phyloP scores from a whole-genome alignment of 2,797 vertebrate species.

The Tragopan temminckii region DNA sequence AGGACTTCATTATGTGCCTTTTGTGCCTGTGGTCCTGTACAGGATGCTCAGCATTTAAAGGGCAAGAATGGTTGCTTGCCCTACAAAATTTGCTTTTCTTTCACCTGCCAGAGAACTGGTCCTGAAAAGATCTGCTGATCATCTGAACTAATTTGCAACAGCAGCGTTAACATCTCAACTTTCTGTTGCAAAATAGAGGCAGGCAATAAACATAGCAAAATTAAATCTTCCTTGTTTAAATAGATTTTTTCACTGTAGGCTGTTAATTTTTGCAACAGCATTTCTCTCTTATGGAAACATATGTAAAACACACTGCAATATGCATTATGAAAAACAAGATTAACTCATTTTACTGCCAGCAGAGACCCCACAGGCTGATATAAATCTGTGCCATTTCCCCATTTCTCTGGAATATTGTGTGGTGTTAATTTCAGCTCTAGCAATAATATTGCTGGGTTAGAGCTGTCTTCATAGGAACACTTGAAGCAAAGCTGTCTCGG shows the following conservation, averaged over 20 bases:
- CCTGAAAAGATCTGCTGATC: not conserved
- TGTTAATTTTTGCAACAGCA: not conserved
- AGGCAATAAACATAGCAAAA: not conserved
- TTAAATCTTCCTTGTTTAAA: not conserved
- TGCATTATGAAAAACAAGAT: not conserved
- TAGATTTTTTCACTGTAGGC: not conserved
- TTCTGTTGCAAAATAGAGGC: not conserved
- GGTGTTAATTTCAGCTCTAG: not conserved
- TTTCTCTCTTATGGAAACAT: not conserved
- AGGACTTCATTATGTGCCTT: slow-evolving; percentile 17
- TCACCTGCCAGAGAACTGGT: not conserved
- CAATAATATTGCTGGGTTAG: not conserved
- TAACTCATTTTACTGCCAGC: not conserved
- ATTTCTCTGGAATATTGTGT: not conserved
- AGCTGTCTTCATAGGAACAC: not conserved
- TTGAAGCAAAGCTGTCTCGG: not conserved
- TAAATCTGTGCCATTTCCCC: not conserved
- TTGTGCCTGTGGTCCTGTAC: not conserved
- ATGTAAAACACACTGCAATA: not conserved
- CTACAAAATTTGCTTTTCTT: not conserved
- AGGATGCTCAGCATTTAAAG: not conserved
- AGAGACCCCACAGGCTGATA: not conserved
- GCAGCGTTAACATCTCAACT: not conserved
- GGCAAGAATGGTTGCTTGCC: not conserved
- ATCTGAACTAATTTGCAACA: not conserved